A percentile compares a stretch with the other conserved stretches of the same genome.
Conservation (phyloP, 1,140 invertebrate genomes). For the Andrena cerasifolii region DNA sequence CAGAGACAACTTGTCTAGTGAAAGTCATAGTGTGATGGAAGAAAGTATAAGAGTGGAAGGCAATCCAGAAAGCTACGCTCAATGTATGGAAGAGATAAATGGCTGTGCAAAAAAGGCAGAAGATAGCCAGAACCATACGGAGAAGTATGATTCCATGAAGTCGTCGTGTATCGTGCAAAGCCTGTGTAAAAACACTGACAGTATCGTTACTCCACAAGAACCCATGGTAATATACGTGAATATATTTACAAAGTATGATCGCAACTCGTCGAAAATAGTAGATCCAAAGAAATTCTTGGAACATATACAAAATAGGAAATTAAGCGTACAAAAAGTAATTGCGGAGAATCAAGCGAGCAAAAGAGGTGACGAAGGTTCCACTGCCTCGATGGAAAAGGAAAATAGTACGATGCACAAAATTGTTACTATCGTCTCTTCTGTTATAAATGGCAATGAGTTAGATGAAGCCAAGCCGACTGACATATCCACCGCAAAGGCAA, state of each 20-base stretch:
- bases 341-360: background rate
- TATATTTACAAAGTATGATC: slow-evolving; percentile 59
- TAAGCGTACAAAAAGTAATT: slow-evolving; percentile 35
- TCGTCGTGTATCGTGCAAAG: background rate
- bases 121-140: background rate
- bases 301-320: slow-evolving; percentile 56
- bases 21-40: background rate
- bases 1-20: slow-evolving; percentile 19
- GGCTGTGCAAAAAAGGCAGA: background rate
- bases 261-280: slow-evolving; percentile 53
- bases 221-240: slow-evolving; percentile 65
- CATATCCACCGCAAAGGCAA: background rate
- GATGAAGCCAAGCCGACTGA: background rate
- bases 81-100: background rate
- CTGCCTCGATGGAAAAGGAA: background rate
- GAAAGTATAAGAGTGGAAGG: slow-evolving; percentile 30
- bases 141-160: background rate
- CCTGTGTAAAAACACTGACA: background rate
- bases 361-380: background rate
- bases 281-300: slow-evolving; percentile 65
- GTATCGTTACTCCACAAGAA: slow-evolving; percentile 5
- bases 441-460: slow-evolving; percentile 22
- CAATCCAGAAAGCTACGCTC: background rate
- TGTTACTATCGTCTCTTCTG: slow-evolving; percentile 63
- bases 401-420: slow-evolving; percentile 44